A percentile compares a stretch with the other conserved stretches of the same genome.
phyloP scores from a whole-genome alignment of 2,113 vertebrate genomes.

The Campylorhamphus procurvoides region DNA sequence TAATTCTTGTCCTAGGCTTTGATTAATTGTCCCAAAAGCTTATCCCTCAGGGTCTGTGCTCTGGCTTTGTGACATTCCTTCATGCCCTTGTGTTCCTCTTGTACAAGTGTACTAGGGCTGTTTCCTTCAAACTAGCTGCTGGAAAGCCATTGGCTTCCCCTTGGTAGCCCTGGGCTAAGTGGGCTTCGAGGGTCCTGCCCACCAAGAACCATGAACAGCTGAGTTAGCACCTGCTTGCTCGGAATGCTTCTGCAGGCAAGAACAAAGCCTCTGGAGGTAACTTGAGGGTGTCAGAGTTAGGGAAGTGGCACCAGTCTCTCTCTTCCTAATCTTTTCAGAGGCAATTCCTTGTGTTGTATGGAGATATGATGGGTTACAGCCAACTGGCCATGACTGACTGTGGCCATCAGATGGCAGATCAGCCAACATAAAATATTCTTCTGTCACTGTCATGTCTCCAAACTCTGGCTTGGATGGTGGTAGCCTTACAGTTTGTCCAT shows the following conservation, averaged over 20 bases:
- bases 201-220: neutral
- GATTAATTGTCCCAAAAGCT: neutral
- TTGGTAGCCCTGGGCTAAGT: neutral
- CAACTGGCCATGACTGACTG: neutral
- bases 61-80: neutral
- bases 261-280: neutral
- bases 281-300: neutral
- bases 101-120: accelerated
- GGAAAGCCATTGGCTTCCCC: neutral
- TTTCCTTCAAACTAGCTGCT: neutral
- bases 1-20: neutral
- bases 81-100: neutral
- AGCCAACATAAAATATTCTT: neutral
- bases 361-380: neutral
- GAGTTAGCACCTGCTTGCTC: neutral
- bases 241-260: neutral
- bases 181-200: neutral
- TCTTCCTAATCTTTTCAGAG: neutral
- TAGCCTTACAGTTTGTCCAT: neutral
- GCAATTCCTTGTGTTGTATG: neutral
- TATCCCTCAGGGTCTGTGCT: neutral
- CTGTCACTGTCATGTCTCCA: neutral
- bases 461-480: neutral
- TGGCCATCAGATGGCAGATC: slow-evolving; percentile 9
- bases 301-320: neutral